These are phyloP conservation scores for Pterois miles DNA, from an alignment of 2,797 vertebrate species.

Conservation along the genomic window DNA sequence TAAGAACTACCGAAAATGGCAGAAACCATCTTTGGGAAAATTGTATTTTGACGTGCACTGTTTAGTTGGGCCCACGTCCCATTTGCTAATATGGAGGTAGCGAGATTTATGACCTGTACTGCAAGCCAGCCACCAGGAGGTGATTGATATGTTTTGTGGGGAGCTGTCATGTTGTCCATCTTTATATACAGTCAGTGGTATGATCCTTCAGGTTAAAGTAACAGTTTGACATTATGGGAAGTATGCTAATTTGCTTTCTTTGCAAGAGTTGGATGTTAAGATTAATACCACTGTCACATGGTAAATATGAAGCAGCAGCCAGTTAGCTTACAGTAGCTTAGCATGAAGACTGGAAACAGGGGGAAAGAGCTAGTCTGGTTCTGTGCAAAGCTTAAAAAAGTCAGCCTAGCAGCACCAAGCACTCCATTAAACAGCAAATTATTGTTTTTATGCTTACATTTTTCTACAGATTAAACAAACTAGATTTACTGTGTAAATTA, in stretches of 20 bases:
- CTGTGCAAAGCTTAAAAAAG: no score
- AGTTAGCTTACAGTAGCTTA: background rate
- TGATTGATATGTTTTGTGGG: no score
- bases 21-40: no score
- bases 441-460: background rate
- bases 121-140: no score
- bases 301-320: background rate
- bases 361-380: no score
- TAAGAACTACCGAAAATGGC: no score
- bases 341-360: background rate
- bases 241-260: background rate
- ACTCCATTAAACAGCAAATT: background rate
- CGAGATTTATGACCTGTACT: no score
- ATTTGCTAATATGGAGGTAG: no score
- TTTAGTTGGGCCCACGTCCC: background rate
- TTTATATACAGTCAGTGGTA: no score
- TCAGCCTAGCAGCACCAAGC: no score
- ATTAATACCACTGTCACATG: background rate
- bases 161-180: no score
- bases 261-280: background rate
- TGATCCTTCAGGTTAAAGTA: background rate
- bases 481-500: background rate
- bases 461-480: background rate
- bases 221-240: background rate
- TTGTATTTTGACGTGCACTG: background rate